phyloP scores from a whole-genome alignment of 2,888 invertebrate genomes.

The Bellardia pandia region DNA sequence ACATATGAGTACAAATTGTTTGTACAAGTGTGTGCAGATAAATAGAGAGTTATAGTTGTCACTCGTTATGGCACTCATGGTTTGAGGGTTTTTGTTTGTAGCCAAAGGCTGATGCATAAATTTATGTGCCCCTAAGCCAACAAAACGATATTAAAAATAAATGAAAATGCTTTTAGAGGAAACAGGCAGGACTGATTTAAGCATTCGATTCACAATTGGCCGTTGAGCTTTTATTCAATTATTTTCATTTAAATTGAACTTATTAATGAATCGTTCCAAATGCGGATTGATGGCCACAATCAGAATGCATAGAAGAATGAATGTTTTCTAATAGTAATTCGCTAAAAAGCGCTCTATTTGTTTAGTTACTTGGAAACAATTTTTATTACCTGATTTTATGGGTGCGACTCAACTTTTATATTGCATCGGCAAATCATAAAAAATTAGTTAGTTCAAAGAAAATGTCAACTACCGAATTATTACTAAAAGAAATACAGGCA shows the following conservation, averaged over 20 bases:
- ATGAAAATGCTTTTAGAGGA: conserved; percentile 9
- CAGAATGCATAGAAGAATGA: too few species aligned
- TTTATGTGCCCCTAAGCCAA: conserved; percentile 38
- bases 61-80: conserved; percentile 46
- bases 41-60: conserved; percentile 21
- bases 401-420: too few species aligned
- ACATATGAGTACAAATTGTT: neutral
- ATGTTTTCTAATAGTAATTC: too few species aligned
- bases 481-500: too few species aligned
- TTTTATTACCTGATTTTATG: too few species aligned
- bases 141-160: conserved; percentile 47
- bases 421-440: too few species aligned
- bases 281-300: too few species aligned
- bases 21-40: neutral
- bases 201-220: conserved; percentile 25
- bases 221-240: conserved; percentile 16
- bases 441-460: too few species aligned
- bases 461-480: too few species aligned
- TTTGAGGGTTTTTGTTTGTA: conserved; percentile 46
- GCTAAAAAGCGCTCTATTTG: too few species aligned
- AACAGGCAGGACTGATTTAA: conserved; percentile 25
- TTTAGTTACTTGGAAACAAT: too few species aligned
- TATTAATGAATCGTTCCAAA: neutral
- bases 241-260: neutral
- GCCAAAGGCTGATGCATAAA: conserved; percentile 53